phyloP scores from a whole-genome alignment of 2,888 invertebrate genomes.

The Sminthurinus aureus region DNA sequence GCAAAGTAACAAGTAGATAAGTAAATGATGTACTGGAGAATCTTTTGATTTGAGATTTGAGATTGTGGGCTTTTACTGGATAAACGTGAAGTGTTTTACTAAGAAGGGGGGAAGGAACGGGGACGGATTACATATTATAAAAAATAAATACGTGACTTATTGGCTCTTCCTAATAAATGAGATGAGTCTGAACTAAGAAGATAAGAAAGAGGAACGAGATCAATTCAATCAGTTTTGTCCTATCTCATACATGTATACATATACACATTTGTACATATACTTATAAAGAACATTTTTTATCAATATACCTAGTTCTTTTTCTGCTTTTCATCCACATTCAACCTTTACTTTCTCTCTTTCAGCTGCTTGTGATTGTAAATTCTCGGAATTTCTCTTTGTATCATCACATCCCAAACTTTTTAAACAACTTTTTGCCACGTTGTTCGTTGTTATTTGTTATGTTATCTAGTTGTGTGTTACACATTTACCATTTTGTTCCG shows the following conservation, averaged over 20 bases:
- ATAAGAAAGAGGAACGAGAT: background rate
- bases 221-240: background rate
- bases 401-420: too few species aligned
- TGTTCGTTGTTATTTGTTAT: too few species aligned
- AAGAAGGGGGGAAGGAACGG: background rate
- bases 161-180: background rate
- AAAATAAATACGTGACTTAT: background rate
- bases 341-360: too few species aligned
- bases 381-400: too few species aligned
- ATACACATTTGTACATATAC: background rate
- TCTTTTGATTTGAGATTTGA: background rate
- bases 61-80: background rate
- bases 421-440: too few species aligned
- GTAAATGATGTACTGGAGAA: background rate
- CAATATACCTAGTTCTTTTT: too few species aligned
- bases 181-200: background rate
- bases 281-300: background rate
- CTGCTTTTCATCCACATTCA: too few species aligned
- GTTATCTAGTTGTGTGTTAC: too few species aligned
- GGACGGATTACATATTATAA: background rate
- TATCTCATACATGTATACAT: background rate
- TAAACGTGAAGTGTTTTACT: background rate
- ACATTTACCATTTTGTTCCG: too few species aligned
- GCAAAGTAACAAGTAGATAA: background rate
- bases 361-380: too few species aligned